A percentile compares a stretch with the other conserved stretches of the same genome.
phyloP scores from a whole-genome alignment of 2,797 vertebrate genomes.

The Fistularia commersonii region DNA sequence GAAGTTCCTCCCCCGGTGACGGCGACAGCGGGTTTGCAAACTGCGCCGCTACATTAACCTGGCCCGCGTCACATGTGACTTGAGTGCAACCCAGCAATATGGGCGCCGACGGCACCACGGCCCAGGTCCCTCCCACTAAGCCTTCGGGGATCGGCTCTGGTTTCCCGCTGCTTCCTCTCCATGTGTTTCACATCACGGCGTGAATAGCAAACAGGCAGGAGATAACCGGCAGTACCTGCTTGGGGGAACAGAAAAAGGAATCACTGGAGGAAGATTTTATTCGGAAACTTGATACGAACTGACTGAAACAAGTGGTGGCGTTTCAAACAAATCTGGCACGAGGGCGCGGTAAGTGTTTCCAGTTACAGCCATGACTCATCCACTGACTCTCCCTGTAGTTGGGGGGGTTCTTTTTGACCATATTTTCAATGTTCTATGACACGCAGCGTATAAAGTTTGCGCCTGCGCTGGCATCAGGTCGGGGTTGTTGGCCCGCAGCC shows the following conservation, averaged over 20 bases:
- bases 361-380: conserved; percentile 28
- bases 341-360: conserved; percentile 28
- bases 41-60: conserved; percentile 31
- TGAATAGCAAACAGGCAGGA: conserved; percentile 31
- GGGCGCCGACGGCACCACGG: conserved; percentile 27
- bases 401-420: conserved; percentile 16
- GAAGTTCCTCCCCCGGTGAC: not conserved
- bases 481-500: conserved; percentile 15
- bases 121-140: conserved; percentile 42
- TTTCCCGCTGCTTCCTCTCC: conserved; percentile 64
- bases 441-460: conserved; percentile 7
- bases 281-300: conserved; percentile 26
- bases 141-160: conserved; percentile 49
- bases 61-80: conserved; percentile 42
- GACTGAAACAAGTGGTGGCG: conserved; percentile 25
- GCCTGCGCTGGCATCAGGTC: not conserved
- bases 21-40: conserved; percentile 31
- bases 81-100: conserved; percentile 52
- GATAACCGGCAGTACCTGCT: conserved; percentile 55
- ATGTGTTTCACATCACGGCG: conserved; percentile 66
- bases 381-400: not conserved
- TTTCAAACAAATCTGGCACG: conserved; percentile 20
- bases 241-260: conserved; percentile 21
- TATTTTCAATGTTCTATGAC: conserved; percentile 13
- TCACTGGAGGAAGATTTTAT: conserved; percentile 17